phyloP scores from a whole-genome alignment of 2,113 vertebrate genomes.

The Corvus hawaiiensis region DNA sequence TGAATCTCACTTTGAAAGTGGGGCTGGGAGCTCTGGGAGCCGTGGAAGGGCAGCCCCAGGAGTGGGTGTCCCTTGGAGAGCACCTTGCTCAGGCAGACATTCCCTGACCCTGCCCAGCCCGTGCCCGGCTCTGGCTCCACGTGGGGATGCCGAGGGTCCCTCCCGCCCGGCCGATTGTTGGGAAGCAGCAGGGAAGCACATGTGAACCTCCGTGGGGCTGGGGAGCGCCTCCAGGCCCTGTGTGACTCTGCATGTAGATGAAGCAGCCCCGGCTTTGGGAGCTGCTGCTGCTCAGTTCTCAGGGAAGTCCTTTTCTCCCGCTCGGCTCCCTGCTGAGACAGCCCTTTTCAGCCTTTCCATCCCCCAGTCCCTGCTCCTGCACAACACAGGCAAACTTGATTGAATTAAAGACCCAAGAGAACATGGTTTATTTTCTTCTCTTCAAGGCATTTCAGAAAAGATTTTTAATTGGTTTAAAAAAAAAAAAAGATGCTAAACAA shows the following conservation, averaged over 20 bases:
- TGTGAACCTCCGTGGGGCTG: conserved; percentile 69
- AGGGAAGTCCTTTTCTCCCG: conserved; percentile 85
- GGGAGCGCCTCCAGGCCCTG: conserved; percentile 78
- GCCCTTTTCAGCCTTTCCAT: conserved; percentile 85
- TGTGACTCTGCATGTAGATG: conserved; percentile 97
- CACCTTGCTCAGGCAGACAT: conserved; percentile 30
- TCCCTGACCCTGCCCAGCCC: conserved; percentile 49
- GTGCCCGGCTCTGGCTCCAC: conserved; percentile 27
- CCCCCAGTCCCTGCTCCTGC: conserved; percentile 69
- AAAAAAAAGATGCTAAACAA: conserved; percentile 66
- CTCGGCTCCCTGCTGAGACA: conserved; percentile 89
- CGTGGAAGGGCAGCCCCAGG: neutral
- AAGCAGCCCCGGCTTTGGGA: conserved; percentile 81
- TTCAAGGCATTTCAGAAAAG: conserved; percentile 72
- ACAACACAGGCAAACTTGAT: conserved; percentile 72
- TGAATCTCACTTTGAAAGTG: accelerated
- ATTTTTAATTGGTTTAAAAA: conserved; percentile 73
- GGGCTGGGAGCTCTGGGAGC: neutral
- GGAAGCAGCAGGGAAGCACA: conserved; percentile 78
- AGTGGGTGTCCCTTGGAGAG: neutral
- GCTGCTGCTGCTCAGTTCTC: conserved; percentile 87
- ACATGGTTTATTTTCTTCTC: conserved; percentile 73
- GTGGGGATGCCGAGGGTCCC: conserved; percentile 56
- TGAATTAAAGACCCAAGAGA: conserved; percentile 73
- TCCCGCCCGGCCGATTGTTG: conserved; percentile 62